A percentile compares a stretch with the other conserved stretches of the same genome.
phyloP scores from a whole-genome alignment of 92 coral and sea anemone genomes.

The Epizoanthus illoricatus region DNA sequence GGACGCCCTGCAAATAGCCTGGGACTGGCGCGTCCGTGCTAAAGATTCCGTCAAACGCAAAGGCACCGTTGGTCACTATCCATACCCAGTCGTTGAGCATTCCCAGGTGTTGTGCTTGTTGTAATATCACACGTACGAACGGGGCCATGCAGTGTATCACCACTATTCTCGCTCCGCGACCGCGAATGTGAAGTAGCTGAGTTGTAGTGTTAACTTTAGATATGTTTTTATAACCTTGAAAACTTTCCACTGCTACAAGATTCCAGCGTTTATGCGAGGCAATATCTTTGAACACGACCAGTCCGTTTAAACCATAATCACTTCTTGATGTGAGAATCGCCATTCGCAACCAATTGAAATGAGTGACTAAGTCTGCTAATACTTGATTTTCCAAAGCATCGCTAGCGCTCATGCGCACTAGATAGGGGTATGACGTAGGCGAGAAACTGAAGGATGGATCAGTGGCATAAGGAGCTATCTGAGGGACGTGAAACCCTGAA shows the following conservation, averaged over 20 bases:
- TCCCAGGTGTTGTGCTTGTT: slow-evolving; percentile 77
- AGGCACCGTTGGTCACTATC: slow-evolving; percentile 76
- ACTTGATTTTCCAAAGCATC: slow-evolving; percentile 72
- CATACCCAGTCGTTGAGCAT: slow-evolving; percentile 85
- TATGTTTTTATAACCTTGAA: slow-evolving; percentile 60
- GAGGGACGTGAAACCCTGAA: slow-evolving; percentile 78
- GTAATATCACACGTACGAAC: slow-evolving; percentile 59
- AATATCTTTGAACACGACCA: slow-evolving; percentile 73
- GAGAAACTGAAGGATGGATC: slow-evolving; percentile 76
- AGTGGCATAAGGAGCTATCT: slow-evolving; percentile 82
- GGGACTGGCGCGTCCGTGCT: slow-evolving; percentile 55
- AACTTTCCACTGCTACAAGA: slow-evolving; percentile 73
- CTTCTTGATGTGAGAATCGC: slow-evolving; percentile 78
- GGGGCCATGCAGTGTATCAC: slow-evolving; percentile 66
- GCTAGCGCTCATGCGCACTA: slow-evolving; percentile 82
- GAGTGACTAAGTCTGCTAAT: slow-evolving; percentile 66
- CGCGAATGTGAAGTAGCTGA: slow-evolving; percentile 71
- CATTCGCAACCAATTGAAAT: slow-evolving; percentile 81
- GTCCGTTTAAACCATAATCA: slow-evolving; percentile 75
- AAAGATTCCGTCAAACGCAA: slow-evolving; percentile 64
- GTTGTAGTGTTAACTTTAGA: slow-evolving; percentile 70
- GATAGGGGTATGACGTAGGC: slow-evolving; percentile 57
- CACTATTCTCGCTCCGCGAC: slow-evolving; percentile 75
- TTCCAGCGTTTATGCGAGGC: slow-evolving; percentile 83
- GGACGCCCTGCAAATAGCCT: slow-evolving; percentile 67